Conservation (phyloP, 2,888 invertebrate species). For the Galerucella pusilla region DNA sequence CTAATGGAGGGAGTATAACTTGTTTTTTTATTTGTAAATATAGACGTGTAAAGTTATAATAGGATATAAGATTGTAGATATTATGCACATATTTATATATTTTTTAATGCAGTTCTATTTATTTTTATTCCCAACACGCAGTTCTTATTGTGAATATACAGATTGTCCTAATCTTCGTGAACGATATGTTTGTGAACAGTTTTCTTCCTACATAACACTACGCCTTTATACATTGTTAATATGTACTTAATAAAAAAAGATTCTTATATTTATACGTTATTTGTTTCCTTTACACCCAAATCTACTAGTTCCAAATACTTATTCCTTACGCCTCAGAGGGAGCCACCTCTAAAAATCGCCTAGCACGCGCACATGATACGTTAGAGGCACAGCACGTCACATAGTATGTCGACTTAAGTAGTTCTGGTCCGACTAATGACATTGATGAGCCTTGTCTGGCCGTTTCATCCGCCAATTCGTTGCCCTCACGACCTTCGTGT, state of each 20-base stretch:
- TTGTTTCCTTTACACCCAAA: slow-evolving; percentile 18
- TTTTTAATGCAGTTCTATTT: slow-evolving; percentile 56
- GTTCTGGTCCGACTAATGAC: too few relatives aligned
- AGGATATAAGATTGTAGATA: slow-evolving; percentile 58
- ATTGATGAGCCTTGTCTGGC: too few relatives aligned
- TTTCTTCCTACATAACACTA: slow-evolving; percentile 23
- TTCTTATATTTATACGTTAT: slow-evolving; percentile 4
- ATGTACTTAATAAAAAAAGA: slow-evolving; percentile 27
- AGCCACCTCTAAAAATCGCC: too few relatives aligned
- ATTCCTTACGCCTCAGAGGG: too few relatives aligned
- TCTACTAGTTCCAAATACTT: not conserved
- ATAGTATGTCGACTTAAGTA: too few relatives aligned
- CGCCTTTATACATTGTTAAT: slow-evolving; percentile 25
- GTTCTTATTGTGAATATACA: not conserved
- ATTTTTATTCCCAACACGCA: slow-evolving; percentile 51
- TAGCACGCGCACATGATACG: too few relatives aligned
- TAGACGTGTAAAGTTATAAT: slow-evolving; percentile 58
- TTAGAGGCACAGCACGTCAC: too few relatives aligned
- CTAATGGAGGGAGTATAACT: slow-evolving; percentile 56
- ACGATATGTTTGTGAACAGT: slow-evolving; percentile 24
- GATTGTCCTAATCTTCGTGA: not conserved
- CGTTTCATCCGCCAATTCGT: too few relatives aligned
- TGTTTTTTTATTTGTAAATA: slow-evolving; percentile 57
- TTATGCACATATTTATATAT: slow-evolving; percentile 50
- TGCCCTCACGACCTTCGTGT: too few relatives aligned